These are phyloP conservation scores for Lottia scabra DNA, from an alignment of 2,888 invertebrate genomes.

Conservation along the genomic window DNA sequence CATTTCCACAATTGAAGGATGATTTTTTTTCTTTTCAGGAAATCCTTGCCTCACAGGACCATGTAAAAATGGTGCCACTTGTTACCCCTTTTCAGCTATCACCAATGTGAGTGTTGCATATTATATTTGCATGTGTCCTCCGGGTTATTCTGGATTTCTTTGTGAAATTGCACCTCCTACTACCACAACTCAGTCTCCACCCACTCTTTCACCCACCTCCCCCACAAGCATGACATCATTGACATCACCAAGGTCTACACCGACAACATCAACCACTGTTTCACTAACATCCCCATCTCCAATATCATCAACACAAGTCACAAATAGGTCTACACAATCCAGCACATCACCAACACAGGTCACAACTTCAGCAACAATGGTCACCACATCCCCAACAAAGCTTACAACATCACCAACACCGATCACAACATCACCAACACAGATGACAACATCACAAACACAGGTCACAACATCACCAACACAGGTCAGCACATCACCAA, in stretches of 20 bases:
- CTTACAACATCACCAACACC: neutral
- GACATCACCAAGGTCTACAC: neutral
- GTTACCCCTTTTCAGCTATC: constrained; percentile 19
- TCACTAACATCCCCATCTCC: neutral
- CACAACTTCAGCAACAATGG: neutral
- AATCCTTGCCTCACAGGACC: constrained; percentile 29
- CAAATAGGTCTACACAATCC: neutral
- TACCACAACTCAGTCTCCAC: neutral
- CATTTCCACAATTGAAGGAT: no score
- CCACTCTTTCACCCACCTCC: neutral
- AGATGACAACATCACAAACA: neutral
- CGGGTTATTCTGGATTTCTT: constrained; percentile 66
- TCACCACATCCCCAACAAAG: neutral
- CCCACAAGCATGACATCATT: neutral
- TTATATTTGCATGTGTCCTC: constrained; percentile 72
- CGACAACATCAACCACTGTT: neutral
- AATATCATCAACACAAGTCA: neutral
- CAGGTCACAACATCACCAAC: neutral
- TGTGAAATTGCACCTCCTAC: constrained; percentile 8
- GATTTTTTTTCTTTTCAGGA: constrained; percentile 19
- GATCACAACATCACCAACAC: neutral
- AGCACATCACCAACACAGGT: neutral
- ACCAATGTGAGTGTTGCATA: constrained; percentile 29
- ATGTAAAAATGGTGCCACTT: constrained; percentile 34
- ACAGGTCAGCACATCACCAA: neutral